A percentile compares a stretch with the other conserved stretches of the same genome.
phyloP scores from a whole-genome alignment of 2,888 invertebrate genomes.

The Pammene fasciana region DNA sequence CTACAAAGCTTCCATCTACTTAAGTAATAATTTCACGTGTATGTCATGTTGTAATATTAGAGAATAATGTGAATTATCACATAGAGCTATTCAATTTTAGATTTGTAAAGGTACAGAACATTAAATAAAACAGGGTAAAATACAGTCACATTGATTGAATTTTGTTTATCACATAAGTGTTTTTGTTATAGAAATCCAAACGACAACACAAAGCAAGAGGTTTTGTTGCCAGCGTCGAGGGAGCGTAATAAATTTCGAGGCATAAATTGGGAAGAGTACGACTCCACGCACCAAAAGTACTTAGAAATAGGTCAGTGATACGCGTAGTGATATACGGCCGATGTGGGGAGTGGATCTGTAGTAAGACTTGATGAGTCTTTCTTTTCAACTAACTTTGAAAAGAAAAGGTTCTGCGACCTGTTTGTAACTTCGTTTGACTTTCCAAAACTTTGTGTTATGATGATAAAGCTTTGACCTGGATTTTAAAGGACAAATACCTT shows the following conservation, averaged over 20 bases:
- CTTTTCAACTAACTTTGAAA: conserved; percentile 32
- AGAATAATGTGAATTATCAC: no score
- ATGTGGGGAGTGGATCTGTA: conserved; percentile 30
- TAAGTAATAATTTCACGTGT: no score
- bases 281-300: conserved; percentile 96
- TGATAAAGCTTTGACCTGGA: not conserved
- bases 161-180: not conserved
- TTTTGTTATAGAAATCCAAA: conserved; percentile 89
- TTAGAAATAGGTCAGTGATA: conserved; percentile 92
- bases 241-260: conserved; percentile 93
- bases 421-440: conserved; percentile 19
- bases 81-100: no score
- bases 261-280: conserved; percentile 95
- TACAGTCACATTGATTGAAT: no score
- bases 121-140: no score
- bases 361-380: conserved; percentile 30
- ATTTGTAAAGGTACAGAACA: no score
- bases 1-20: no score
- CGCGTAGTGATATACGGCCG: conserved; percentile 35
- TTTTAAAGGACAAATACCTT: not conserved
- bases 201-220: conserved; percentile 91
- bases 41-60: no score
- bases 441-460: conserved; percentile 1
- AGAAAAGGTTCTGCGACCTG: conserved; percentile 17
- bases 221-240: conserved; percentile 89